These are phyloP conservation scores for Macrophya alboannulata DNA, from an alignment of 2,888 invertebrate species.

Conservation along the genomic window DNA sequence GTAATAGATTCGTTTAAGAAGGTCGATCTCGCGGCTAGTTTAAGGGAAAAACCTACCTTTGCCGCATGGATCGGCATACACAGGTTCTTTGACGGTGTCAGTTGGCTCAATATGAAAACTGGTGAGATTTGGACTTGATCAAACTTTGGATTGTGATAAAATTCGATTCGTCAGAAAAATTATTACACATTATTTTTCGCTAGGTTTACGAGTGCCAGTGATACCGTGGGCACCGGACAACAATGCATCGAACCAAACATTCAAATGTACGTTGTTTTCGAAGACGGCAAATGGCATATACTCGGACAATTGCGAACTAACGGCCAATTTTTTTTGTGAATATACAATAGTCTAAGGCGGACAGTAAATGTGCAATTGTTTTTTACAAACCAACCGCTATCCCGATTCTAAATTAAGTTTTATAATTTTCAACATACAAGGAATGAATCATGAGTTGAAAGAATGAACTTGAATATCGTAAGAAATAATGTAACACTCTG, in stretches of 20 bases:
- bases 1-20: constrained; percentile 7
- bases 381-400: neutral
- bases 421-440: too few relatives aligned
- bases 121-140: neutral
- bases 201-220: neutral
- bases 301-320: neutral
- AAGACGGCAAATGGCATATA: neutral
- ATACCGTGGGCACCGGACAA: neutral
- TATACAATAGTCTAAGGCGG: neutral
- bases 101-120: constrained; percentile 11
- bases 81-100: neutral
- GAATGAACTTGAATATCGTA: too few relatives aligned
- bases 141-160: neutral
- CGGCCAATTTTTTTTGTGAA: neutral
- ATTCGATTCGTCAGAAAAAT: neutral
- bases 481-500: too few relatives aligned
- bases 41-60: neutral
- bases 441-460: neutral
- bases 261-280: neutral
- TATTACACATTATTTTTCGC: neutral
- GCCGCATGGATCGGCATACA: constrained; percentile 2
- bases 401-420: neutral
- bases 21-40: too few relatives aligned
- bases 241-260: neutral
- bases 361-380: neutral